Evolutionary conservation across 2,888 invertebrate genomes (phyloP).

Genomic region (Leptopilina syphax): DNA sequence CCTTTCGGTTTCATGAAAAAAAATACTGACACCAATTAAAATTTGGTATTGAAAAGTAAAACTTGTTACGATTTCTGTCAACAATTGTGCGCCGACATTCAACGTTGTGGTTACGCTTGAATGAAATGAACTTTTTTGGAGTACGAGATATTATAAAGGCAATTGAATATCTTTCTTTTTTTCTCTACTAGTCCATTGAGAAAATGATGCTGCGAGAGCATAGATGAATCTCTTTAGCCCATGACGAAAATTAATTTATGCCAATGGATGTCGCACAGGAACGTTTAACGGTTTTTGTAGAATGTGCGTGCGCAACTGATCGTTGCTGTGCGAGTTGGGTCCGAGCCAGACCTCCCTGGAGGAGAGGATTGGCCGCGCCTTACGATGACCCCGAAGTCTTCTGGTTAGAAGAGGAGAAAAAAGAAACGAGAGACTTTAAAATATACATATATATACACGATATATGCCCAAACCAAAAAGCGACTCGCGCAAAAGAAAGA

Average conservation of each 20-base stretch:
- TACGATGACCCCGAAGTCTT: conserved; percentile 72
- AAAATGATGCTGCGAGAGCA: neutral
- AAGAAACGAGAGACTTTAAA: conserved; percentile 42
- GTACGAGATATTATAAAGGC: too few relatives aligned
- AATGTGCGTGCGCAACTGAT: conserved; percentile 69
- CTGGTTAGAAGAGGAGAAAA: conserved; percentile 61
- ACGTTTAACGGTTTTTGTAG: conserved; percentile 76
- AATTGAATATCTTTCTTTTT: too few relatives aligned
- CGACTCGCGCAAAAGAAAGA: conserved; percentile 33
- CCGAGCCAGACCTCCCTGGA: conserved; percentile 71
- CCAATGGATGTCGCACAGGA: conserved; percentile 51
- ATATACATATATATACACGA: neutral
- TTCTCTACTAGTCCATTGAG: too few relatives aligned
- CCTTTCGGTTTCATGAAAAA: too few relatives aligned
- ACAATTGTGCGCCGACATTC: too few relatives aligned
- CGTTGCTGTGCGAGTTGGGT: conserved; percentile 69
- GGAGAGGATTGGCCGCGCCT: conserved; percentile 70
- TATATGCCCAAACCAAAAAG: conserved; percentile 26
- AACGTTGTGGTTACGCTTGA: too few relatives aligned
- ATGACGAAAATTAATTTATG: conserved; percentile 57
- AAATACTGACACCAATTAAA: too few relatives aligned
- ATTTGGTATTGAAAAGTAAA: too few relatives aligned
- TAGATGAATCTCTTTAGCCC: neutral
- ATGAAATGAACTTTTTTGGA: too few relatives aligned
- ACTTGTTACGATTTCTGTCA: too few relatives aligned